Evolutionary conservation across 2,797 vertebrate genomes (phyloP), one percentile per base, ranked within the genome.

Genomic region (Simalia tracyae): DNA sequence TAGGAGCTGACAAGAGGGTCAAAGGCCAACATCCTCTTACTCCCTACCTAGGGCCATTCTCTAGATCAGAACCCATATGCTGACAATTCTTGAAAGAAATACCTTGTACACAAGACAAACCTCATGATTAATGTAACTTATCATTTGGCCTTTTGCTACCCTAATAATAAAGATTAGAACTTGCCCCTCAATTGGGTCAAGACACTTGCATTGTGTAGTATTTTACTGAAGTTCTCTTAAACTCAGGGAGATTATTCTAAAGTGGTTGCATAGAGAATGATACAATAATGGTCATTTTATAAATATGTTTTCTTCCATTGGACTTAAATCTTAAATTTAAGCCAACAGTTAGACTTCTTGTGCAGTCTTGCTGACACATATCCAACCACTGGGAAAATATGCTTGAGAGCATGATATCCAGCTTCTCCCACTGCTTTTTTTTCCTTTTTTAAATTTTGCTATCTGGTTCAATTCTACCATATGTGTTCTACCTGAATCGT

Each of bases 181-280:
- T 8, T 46, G 89, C 36, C 14, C 15, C 14, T 90, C 6, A 19
- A 24, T 54, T 36, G 46, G 12, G 81, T 84, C 36, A 28, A 15
- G 57, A 11, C 42, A 60, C 36, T 90, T 28, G 61, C 8, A 54
- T 15, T 84, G 72, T 36, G 50, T 54, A 90, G 26, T 22, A 28
- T 26, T 90, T 90, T 90, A 56, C 36, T 81, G 68, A 60, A 89
- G 17, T 89, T 68, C 54, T 26, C 61, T 84, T 84, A 24, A 90
- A 14, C 10, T 36, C 14, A 10, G 11, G 59, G 22, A 19, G 10
- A 89, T 72, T 89, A 46, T 81, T 61, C 7, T 60, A 60, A 59
- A 90, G 19, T 7, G 26, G 15, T 24, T 90, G 68, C 57, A 60
- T 90, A n/a, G 12, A 54, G 66, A 66, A 46, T 90, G 72, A 60